Percentiles rank a stretch among this genome's conserved stretches.
These are phyloP conservation scores for Acleris literana DNA, from an alignment of 2,888 invertebrate genomes.

Conservation along the genomic window DNA sequence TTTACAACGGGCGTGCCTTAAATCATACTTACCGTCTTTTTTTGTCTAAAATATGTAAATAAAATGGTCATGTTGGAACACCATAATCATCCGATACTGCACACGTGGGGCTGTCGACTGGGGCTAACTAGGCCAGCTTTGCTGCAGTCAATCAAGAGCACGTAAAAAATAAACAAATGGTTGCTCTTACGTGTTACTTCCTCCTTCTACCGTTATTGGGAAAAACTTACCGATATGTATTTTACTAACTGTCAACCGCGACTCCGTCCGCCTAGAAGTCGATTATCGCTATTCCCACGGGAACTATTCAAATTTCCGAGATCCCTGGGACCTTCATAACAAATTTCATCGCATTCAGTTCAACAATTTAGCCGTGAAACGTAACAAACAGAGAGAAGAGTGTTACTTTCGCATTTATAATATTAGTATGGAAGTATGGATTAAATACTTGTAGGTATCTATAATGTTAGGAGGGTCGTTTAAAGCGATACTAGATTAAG, in stretches of 20 bases:
- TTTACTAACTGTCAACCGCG: background rate
- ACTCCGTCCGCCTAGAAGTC: too few relatives aligned
- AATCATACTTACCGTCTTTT: background rate
- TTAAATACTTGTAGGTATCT: too few relatives aligned
- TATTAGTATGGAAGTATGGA: too few relatives aligned
- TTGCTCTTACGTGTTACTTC: constrained; percentile 33
- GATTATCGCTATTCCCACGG: too few relatives aligned
- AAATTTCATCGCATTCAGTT: too few relatives aligned
- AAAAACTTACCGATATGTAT: constrained; percentile 1
- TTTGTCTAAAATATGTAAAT: constrained; percentile 9
- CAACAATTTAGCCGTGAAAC: too few relatives aligned
- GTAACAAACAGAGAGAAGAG: too few relatives aligned
- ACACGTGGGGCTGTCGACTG: constrained; percentile 58
- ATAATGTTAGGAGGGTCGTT: too few relatives aligned
- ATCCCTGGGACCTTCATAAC: too few relatives aligned
- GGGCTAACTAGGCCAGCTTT: constrained; percentile 61
- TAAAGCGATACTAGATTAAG: too few relatives aligned
- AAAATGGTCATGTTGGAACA: constrained; percentile 4
- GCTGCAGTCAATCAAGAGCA: constrained; percentile 67
- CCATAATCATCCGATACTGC: constrained; percentile 40
- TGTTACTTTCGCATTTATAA: too few relatives aligned
- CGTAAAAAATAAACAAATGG: constrained; percentile 65
- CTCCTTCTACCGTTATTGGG: constrained; percentile 16
- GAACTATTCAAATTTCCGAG: too few relatives aligned
- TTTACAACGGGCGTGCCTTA: background rate